Evolutionary conservation across 2,797 vertebrate genomes (phyloP).

Genomic region (Enteromius anoplus): DNA sequence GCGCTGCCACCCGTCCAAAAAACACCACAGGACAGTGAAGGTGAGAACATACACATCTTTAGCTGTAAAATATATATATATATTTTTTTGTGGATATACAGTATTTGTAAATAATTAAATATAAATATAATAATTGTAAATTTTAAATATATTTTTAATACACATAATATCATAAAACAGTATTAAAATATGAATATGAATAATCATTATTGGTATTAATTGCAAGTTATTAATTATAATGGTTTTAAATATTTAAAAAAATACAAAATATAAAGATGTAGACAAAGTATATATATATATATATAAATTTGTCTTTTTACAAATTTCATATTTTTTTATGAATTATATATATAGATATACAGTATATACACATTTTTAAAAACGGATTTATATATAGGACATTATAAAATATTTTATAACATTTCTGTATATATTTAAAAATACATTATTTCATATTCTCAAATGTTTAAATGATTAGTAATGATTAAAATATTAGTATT

Average conservation of each 20-base stretch:
- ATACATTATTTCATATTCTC: neutral
- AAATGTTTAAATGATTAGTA: neutral
- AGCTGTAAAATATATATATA: neutral
- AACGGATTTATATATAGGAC: neutral
- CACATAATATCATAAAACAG: neutral
- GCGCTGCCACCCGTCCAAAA: slow-evolving; percentile 86
- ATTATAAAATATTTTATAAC: neutral
- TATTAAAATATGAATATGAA: neutral
- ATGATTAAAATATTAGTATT: neutral
- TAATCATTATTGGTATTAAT: neutral
- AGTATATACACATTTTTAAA: neutral
- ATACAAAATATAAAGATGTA: neutral
- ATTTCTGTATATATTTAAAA: neutral
- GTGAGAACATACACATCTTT: slow-evolving; percentile 70
- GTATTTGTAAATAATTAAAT: neutral
- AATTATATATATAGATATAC: no score
- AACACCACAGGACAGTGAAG: slow-evolving; percentile 91
- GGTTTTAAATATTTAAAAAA: neutral
- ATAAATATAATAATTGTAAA: no score
- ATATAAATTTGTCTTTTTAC: no score
- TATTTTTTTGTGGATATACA: neutral
- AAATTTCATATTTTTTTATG: neutral
- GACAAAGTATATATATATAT: no score
- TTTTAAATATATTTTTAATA: neutral
- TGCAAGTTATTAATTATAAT: neutral